Conservation (phyloP, 2,113 vertebrate genomes). For the Candoia aspera region DNA sequence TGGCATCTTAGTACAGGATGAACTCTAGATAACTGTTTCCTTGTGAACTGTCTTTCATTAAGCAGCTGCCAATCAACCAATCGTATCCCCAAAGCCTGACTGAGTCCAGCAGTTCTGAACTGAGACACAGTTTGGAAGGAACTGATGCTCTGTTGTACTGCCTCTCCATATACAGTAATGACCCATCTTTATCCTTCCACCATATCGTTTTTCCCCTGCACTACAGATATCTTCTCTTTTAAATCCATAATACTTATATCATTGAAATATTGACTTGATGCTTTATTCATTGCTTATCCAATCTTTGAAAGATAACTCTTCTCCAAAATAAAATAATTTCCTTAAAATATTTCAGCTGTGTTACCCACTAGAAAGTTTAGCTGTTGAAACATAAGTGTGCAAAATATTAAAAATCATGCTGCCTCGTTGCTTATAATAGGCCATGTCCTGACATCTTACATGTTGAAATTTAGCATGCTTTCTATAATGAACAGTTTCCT, state of each 20-base stretch:
- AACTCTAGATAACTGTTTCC: background rate
- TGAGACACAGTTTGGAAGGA: background rate
- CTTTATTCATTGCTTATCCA: background rate
- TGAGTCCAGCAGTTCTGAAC: background rate
- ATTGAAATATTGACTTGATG: background rate
- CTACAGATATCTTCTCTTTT: background rate
- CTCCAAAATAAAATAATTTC: background rate
- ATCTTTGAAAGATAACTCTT: background rate
- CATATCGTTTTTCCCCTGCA: background rate
- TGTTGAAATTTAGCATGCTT: background rate
- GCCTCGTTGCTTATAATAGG: background rate
- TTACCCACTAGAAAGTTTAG: background rate
- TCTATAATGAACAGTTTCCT: slow-evolving; percentile 3
- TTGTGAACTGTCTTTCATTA: background rate
- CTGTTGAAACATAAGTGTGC: background rate
- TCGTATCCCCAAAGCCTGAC: too few relatives aligned
- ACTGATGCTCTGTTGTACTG: background rate
- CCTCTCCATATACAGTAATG: background rate
- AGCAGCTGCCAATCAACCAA: too few relatives aligned
- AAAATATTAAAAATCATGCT: background rate
- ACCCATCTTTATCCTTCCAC: background rate
- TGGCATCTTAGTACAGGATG: background rate
- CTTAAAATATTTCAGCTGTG: background rate
- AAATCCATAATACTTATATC: background rate
- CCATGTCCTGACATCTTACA: slow-evolving; percentile 5